Conservation (phyloP, 2,888 invertebrate genomes). For the Amphiduros pacificus region DNA sequence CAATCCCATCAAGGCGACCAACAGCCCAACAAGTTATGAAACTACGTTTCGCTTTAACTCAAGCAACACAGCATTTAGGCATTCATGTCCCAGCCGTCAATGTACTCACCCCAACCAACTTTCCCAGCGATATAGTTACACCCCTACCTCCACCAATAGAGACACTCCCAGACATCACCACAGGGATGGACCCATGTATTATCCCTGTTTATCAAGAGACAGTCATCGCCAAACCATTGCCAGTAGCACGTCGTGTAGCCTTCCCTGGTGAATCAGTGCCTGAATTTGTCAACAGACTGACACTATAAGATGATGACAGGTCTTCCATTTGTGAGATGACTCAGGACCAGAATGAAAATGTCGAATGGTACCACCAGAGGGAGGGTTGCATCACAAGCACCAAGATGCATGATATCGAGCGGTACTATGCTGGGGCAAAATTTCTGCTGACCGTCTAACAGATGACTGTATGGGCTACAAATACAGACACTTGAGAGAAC, state of each 20-base stretch:
- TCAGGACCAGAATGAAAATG: not conserved
- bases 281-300: not conserved
- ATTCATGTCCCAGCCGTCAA: not conserved
- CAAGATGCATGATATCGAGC: not conserved
- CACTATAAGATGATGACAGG: not conserved
- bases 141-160: not conserved
- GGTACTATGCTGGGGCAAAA: not conserved
- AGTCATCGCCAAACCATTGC: not conserved
- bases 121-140: not conserved
- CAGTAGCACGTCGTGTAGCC: not conserved
- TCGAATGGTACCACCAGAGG: slow-evolving; percentile 1
- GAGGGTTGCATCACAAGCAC: not conserved
- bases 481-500: not conserved
- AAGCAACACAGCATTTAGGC: not conserved
- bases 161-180: not conserved
- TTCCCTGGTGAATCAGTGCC: too few species aligned
- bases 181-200: not conserved
- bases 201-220: not conserved
- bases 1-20: not conserved
- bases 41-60: not conserved
- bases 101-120: not conserved
- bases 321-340: not conserved
- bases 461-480: not conserved
- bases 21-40: not conserved
- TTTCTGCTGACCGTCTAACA: not conserved